These are phyloP conservation scores for Smittia sp. DNA, from an alignment of 2,888 invertebrate species.

Conservation along the genomic window DNA sequence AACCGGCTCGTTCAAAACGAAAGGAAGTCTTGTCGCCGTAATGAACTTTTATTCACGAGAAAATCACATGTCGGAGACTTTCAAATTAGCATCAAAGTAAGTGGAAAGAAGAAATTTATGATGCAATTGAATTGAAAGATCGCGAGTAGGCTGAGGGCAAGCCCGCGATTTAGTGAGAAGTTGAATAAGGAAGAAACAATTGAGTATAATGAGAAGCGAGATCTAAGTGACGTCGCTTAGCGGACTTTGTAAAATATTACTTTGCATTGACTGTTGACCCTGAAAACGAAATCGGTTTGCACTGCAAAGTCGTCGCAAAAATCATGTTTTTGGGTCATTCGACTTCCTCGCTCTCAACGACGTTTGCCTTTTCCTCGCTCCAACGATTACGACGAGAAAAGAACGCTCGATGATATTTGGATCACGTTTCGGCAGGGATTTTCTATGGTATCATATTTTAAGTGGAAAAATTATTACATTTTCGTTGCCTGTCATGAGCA, in stretches of 20 bases:
- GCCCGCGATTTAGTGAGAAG: background rate
- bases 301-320: background rate
- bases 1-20: background rate
- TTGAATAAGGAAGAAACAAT: slow-evolving; percentile 38
- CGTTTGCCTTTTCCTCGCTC: background rate
- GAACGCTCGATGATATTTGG: slow-evolving; percentile 17
- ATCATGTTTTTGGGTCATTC: slow-evolving; percentile 13
- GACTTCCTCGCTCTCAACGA: background rate
- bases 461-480: slow-evolving; percentile 41
- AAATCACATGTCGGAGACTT: background rate
- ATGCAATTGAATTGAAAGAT: slow-evolving; percentile 21
- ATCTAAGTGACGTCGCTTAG: background rate
- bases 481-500: slow-evolving; percentile 35
- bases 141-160: background rate
- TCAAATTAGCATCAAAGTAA: background rate
- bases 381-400: background rate
- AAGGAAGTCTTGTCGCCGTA: slow-evolving; percentile 4
- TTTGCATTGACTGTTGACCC: slow-evolving; percentile 23
- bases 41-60: slow-evolving; percentile 18
- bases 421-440: slow-evolving; percentile 39
- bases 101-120: background rate
- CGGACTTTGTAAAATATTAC: background rate
- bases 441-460: slow-evolving; percentile 40
- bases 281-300: slow-evolving; percentile 14
- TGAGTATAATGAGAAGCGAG: slow-evolving; percentile 32